Percentiles rank a stretch among this genome's conserved stretches.
phyloP scores from a whole-genome alignment of 2,113 vertebrate species.

The Vulpes lagopus region DNA sequence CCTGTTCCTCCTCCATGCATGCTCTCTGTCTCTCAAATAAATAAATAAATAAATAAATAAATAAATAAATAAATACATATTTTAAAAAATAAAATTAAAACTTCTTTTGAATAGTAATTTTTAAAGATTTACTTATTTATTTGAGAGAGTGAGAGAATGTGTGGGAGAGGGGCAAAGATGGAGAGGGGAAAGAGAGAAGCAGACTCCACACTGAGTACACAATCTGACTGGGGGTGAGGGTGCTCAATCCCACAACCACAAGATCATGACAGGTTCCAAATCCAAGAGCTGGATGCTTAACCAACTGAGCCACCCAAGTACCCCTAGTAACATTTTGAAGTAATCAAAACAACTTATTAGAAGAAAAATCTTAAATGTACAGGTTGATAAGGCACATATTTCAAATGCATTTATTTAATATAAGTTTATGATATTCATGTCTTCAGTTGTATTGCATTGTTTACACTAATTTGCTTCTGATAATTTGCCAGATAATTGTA shows the following conservation, averaged over 20 bases:
- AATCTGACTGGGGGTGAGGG: too few relatives aligned
- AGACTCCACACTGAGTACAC: background rate
- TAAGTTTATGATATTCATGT: background rate
- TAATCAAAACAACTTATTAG: background rate
- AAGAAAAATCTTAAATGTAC: background rate
- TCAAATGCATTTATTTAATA: background rate
- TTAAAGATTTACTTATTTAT: background rate
- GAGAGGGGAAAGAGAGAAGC: background rate
- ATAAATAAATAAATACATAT: too few relatives aligned
- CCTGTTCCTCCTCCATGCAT: too few relatives aligned
- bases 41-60: too few relatives aligned
- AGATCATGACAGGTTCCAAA: background rate
- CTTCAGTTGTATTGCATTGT: background rate
- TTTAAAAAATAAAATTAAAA: background rate
- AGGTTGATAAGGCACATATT: background rate
- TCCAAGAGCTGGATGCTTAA: background rate
- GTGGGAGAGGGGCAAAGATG: background rate
- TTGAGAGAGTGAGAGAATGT: background rate
- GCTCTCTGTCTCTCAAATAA: too few relatives aligned
- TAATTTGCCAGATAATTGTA: background rate
- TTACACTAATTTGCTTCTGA: background rate
- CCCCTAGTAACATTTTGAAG: background rate
- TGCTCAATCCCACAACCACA: background rate
- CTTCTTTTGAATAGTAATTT: background rate
- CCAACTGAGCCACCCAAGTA: background rate